Percentiles rank a stretch among this genome's conserved stretches.
These are phyloP conservation scores for Chaetoderma sp. DNA, from an alignment of 2,888 invertebrate genomes.

Conservation along the genomic window DNA sequence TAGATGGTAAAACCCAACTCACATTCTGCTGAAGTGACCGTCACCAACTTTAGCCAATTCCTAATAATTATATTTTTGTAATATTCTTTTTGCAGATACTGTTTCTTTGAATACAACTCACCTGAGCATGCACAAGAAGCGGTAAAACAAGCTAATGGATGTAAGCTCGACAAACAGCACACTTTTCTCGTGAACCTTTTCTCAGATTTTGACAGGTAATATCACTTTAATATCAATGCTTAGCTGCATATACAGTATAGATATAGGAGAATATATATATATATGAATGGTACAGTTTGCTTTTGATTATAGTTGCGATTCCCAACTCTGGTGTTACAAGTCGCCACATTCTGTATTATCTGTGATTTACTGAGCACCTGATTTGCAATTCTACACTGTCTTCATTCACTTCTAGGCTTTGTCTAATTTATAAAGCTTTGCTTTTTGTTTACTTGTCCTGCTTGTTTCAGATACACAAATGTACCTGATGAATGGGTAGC, in stretches of 20 bases:
- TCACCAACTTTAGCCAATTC: no score
- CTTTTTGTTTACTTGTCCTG: constrained; percentile 29
- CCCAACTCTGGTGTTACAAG: no score
- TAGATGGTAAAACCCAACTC: no score
- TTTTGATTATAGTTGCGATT: no score
- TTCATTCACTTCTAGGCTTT: neutral
- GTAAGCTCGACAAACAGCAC: constrained; percentile 95
- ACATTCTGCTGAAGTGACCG: no score
- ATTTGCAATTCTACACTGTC: neutral
- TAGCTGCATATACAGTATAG: neutral
- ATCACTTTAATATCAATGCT: constrained; percentile 36
- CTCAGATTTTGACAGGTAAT: constrained; percentile 93
- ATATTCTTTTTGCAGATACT: constrained; percentile 74
- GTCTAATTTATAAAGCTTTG: constrained; percentile 28
- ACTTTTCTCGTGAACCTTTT: constrained; percentile 94
- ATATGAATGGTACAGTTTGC: neutral
- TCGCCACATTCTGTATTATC: no score
- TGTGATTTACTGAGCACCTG: neutral
- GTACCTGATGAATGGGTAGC: constrained; percentile 94
- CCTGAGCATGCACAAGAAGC: constrained; percentile 88
- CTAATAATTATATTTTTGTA: no score
- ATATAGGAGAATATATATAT: neutral
- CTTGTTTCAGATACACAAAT: constrained; percentile 78
- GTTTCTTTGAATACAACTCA: constrained; percentile 91
- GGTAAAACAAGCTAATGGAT: constrained; percentile 87